Evolutionary conservation across 2,888 invertebrate genomes (phyloP).

Genomic region (Agapostemon virescens): DNA sequence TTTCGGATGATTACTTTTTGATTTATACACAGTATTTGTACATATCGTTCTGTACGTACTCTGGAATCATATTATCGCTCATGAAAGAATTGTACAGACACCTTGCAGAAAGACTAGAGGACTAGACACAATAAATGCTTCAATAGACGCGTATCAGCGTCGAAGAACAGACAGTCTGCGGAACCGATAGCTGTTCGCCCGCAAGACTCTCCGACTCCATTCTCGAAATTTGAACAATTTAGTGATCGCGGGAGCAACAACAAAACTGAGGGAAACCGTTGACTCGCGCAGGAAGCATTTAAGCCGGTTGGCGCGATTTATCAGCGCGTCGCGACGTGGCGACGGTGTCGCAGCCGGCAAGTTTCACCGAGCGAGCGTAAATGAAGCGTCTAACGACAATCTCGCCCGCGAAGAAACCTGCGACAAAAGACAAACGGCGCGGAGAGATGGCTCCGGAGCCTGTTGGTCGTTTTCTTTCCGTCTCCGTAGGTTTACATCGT

Average conservation of each 20-base stretch:
- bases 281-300: slow-evolving; percentile 44
- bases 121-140: neutral
- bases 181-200: neutral
- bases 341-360: slow-evolving; percentile 53
- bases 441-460: slow-evolving; percentile 19
- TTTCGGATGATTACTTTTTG: too few relatives aligned
- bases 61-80: too few relatives aligned
- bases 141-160: neutral
- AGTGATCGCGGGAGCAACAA: neutral
- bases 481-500: slow-evolving; percentile 28
- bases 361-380: slow-evolving; percentile 66
- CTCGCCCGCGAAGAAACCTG: slow-evolving; percentile 57
- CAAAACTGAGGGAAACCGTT: neutral
- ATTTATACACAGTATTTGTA: too few relatives aligned
- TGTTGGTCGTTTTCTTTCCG: slow-evolving; percentile 28
- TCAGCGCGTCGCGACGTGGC: slow-evolving; percentile 52
- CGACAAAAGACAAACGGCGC: slow-evolving; percentile 42
- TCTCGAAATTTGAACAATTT: neutral
- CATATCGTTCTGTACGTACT: too few relatives aligned
- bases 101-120: neutral
- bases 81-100: neutral
- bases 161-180: neutral
- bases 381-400: slow-evolving; percentile 73
- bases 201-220: neutral
- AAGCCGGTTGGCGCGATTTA: slow-evolving; percentile 63